Base-by-base conservation (phyloP, 2,888 invertebrate genomes). In the Labia minor region DNA sequence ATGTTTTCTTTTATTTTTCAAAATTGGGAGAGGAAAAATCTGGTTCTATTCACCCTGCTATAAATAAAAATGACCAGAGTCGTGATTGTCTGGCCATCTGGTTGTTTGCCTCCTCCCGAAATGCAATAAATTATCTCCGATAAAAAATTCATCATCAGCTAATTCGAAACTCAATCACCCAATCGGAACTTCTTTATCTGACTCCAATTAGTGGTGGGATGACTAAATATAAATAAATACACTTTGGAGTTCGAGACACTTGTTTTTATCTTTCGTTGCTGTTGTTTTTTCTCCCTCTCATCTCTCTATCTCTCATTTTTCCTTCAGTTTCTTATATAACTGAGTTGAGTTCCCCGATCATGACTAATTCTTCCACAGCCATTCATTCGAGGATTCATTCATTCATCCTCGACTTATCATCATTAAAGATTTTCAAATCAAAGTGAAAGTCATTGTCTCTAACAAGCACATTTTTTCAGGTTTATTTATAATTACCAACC, bases 101-200 rank as follows among this genome's bases (percentile, higher is more conserved):
- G 49, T 49, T 49, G 49, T 49, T 49, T 49, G 49, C 49, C 49
- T 49, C 49, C 49, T 49, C 49, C 49, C 49, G 49, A 49, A 49
- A 49, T 10, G 4, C 8, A 4, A 49, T 10, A 10, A 49, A 49
- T 10, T 49, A 10, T 10, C n/a, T 14, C 16, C n/a, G 16, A n/a
- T n/a, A 49, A 49, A 49, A 49, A 49, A 49, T 49, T 49, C 49
- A 49, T 49, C 49, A 49, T 49, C 49, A 49, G 49, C 49, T 49
- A 49, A 49, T 49, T 49, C 49, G 16, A 49, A 49, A 49, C 49
- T 14, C 49, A 49, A 49, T 49, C 49, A 49, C 49, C 14, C 49
- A 49, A 49, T 49, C 49, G 49, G 49, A 49, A 49, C 49, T 49
- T 49, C 49, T 49, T 49, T 49, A 49, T 49, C 49, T 11, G n/a